Evolutionary conservation across 2,113 vertebrate genomes (phyloP).

Genomic region (Oxygymnocypris stewartii): DNA sequence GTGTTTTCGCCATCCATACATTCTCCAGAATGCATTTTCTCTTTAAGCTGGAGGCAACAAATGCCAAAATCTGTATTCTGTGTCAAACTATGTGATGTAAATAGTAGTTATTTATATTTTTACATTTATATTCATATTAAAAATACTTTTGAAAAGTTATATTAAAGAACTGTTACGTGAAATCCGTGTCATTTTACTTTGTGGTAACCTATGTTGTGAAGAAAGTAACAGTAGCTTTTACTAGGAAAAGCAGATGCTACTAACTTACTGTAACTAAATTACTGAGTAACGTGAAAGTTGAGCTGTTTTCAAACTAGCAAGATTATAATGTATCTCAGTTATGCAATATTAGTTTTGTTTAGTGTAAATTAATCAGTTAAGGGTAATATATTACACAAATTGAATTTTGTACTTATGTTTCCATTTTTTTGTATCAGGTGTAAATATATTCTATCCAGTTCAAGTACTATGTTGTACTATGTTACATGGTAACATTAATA

Average conservation of each 20-base stretch:
- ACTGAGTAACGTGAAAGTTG: not conserved
- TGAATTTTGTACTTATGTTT: too few relatives aligned
- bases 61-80: constrained; percentile 50
- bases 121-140: constrained; percentile 72
- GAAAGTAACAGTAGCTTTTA: not conserved
- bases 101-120: constrained; percentile 73
- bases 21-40: constrained; percentile 57
- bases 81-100: constrained; percentile 69
- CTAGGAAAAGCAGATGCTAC: not conserved
- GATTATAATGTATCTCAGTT: not conserved
- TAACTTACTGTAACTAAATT: not conserved
- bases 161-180: constrained; percentile 69
- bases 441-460: too few relatives aligned
- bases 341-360: too few relatives aligned
- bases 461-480: too few relatives aligned
- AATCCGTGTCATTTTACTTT: constrained; percentile 28
- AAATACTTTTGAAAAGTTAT: constrained; percentile 59
- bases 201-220: not conserved
- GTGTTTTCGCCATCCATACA: constrained; percentile 54
- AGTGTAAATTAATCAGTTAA: too few relatives aligned
- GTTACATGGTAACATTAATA: too few relatives aligned
- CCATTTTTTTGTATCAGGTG: too few relatives aligned
- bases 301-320: not conserved
- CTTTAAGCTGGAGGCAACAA: constrained; percentile 57
- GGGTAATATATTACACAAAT: too few relatives aligned